Conservation (phyloP, 2,113 vertebrate genomes). For the Varanus salvator region DNA sequence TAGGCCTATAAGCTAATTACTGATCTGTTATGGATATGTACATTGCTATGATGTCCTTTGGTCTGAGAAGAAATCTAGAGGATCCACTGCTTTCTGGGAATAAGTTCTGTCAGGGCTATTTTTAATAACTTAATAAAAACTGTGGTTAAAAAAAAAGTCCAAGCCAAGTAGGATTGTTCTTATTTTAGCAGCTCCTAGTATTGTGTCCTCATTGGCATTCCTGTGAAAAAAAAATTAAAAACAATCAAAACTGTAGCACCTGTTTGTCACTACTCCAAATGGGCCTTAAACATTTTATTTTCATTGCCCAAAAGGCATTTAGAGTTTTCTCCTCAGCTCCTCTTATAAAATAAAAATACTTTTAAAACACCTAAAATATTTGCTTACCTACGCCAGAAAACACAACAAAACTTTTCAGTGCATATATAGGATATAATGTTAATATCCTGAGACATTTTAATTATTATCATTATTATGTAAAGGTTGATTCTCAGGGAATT, state of each 20-base stretch:
- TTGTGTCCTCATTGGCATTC: no score
- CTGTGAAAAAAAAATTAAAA: not conserved
- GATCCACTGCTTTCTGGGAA: not conserved
- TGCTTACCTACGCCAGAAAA: not conserved
- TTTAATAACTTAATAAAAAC: not conserved
- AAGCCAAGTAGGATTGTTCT: not conserved
- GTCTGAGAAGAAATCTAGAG: not conserved
- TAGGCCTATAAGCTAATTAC: not conserved
- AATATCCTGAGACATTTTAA: not conserved
- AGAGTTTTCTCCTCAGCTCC: not conserved
- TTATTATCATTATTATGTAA: not conserved
- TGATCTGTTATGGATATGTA: not conserved
- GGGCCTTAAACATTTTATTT: not conserved
- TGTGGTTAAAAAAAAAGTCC: not conserved
- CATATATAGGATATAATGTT: not conserved
- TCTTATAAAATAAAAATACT: not conserved
- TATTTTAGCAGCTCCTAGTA: not conserved
- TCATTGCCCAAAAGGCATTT: not conserved
- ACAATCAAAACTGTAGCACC: no score
- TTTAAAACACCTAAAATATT: not conserved
- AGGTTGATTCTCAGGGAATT: not conserved
- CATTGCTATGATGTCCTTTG: not conserved
- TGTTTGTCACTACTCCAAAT: not conserved
- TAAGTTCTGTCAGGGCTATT: not conserved
- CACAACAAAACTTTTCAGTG: not conserved